Evolutionary conservation across 53 echinoderm and acorn worm species (phyloP).

Genomic region (Astropecten irregularis): DNA sequence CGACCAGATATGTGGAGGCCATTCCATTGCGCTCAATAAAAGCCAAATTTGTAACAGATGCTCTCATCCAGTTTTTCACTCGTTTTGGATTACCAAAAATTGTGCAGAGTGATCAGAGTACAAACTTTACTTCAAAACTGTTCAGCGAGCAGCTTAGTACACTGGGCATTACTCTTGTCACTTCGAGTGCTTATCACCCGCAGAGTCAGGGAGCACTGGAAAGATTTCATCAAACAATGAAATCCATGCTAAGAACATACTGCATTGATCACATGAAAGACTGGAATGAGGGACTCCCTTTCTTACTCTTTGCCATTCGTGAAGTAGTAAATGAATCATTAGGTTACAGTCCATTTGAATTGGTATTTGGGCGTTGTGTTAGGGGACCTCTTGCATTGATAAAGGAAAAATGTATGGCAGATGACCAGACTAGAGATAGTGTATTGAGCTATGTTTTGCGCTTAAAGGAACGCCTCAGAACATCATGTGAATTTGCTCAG

Average conservation of each 20-base stretch:
- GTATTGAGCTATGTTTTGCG: slow-evolving; percentile 48
- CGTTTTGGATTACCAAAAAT: slow-evolving; percentile 62
- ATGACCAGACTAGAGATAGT: slow-evolving; percentile 19
- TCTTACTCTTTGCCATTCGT: slow-evolving; percentile 68
- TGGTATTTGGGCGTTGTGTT: slow-evolving; percentile 31
- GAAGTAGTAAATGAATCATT: slow-evolving; percentile 64
- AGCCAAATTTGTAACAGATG: slow-evolving; percentile 58
- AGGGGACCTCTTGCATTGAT: slow-evolving; percentile 23
- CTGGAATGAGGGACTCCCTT: slow-evolving; percentile 72
- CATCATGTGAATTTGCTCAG: slow-evolving; percentile 24
- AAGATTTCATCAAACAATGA: slow-evolving; percentile 60
- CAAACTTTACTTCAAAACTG: slow-evolving; percentile 51
- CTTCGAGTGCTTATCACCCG: slow-evolving; percentile 56
- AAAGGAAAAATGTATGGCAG: slow-evolving; percentile 36
- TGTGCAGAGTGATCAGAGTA: slow-evolving; percentile 73
- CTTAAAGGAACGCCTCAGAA: slow-evolving; percentile 30
- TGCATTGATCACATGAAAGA: slow-evolving; percentile 24
- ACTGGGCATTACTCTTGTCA: not conserved
- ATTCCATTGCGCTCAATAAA: slow-evolving; percentile 66
- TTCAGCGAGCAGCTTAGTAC: slow-evolving; percentile 44
- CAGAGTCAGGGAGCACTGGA: slow-evolving; percentile 60
- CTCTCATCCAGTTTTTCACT: slow-evolving; percentile 63
- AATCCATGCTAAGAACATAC: slow-evolving; percentile 35
- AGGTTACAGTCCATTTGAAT: slow-evolving; percentile 55
- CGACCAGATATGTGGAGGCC: slow-evolving; percentile 73